phyloP scores from a whole-genome alignment of 1,140 invertebrate species.

The Periplaneta americana region DNA sequence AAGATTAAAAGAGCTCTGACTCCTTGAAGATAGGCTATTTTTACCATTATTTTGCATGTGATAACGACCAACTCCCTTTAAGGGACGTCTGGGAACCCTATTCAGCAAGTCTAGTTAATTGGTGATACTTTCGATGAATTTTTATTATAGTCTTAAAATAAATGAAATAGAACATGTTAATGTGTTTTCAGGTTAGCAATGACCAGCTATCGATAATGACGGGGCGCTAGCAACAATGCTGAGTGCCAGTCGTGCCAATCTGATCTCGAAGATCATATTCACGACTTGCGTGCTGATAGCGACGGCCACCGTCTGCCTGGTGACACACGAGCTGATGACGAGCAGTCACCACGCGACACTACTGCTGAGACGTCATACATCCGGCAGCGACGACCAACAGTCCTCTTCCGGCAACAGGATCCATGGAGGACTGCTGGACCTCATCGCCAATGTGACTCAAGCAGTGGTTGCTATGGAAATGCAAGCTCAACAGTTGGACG shows the following conservation, averaged over 20 bases:
- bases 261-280: background rate
- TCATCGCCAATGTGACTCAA: background rate
- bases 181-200: background rate
- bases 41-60: too few relatives aligned
- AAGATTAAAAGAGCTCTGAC: too few relatives aligned
- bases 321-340: background rate
- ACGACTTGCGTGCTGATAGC: background rate
- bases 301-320: background rate
- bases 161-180: background rate
- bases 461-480: background rate
- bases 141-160: background rate
- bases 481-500: background rate
- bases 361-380: background rate
- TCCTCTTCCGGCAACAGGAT: background rate
- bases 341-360: background rate
- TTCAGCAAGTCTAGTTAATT: too few relatives aligned
- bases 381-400: background rate
- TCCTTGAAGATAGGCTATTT: too few relatives aligned
- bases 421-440: background rate
- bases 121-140: too few relatives aligned
- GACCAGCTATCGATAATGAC: background rate
- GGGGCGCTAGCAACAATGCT: background rate
- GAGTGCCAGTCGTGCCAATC: background rate
- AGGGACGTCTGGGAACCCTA: background rate
- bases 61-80: too few relatives aligned